These are phyloP conservation scores for Ochropleura leucogaster DNA, from an alignment of 2,888 invertebrate species.

Conservation along the genomic window DNA sequence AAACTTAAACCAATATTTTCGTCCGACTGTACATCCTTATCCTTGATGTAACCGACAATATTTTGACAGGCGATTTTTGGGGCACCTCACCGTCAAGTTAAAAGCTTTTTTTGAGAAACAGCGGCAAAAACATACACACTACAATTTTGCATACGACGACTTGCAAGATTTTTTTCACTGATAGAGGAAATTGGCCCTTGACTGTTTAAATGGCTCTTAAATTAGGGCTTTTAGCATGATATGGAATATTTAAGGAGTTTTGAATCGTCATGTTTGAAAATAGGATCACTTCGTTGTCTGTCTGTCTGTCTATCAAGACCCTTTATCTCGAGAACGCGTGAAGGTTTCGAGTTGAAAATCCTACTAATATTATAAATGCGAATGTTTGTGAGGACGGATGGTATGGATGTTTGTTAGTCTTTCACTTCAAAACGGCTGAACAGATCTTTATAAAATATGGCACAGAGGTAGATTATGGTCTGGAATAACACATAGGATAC, in stretches of 20 bases:
- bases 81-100: constrained; percentile 72
- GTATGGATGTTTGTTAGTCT: too few relatives aligned
- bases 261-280: constrained; percentile 16
- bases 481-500: too few relatives aligned
- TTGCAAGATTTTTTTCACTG: constrained; percentile 53
- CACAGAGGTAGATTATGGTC: too few relatives aligned
- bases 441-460: too few relatives aligned
- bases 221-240: constrained; percentile 38
- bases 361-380: too few relatives aligned
- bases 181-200: constrained; percentile 66
- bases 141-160: constrained; percentile 58
- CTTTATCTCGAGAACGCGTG: too few relatives aligned
- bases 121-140: constrained; percentile 50
- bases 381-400: too few relatives aligned
- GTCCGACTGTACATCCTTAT: constrained; percentile 69
- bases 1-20: constrained; percentile 23
- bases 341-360: too few relatives aligned
- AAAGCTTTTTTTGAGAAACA: constrained; percentile 75
- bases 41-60: constrained; percentile 81
- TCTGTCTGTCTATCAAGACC: too few relatives aligned
- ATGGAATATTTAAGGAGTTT: constrained; percentile 34
- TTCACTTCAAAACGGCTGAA: too few relatives aligned
- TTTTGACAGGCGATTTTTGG: constrained; percentile 85
- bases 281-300: too few relatives aligned
- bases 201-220: constrained; percentile 43